These are phyloP conservation scores for Plectus sambesii DNA, from an alignment of 1,140 invertebrate genomes.

Conservation along the genomic window DNA sequence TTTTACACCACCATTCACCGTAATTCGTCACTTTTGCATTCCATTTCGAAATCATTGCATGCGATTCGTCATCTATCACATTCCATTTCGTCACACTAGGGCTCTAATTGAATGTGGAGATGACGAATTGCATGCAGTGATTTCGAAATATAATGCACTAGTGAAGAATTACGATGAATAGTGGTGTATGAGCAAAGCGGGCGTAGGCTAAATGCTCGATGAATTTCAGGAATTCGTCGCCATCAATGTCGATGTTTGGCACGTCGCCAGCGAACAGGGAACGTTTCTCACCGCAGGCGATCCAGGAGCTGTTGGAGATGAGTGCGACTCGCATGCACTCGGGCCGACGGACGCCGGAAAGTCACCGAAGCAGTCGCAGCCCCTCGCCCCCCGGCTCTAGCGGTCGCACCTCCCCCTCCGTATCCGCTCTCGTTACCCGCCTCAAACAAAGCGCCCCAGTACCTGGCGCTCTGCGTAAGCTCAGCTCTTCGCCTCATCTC, in stretches of 20 bases:
- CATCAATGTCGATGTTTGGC: constrained; percentile 43
- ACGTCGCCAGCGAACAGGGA: constrained; percentile 20
- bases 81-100: too few species aligned
- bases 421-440: constrained; percentile 29
- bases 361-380: constrained; percentile 24
- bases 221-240: constrained; percentile 44
- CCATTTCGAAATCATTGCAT: too few species aligned
- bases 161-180: too few species aligned
- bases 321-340: constrained; percentile 26
- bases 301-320: constrained; percentile 41
- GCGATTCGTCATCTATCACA: too few species aligned
- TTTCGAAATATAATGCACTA: too few species aligned
- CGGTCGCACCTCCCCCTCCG: constrained; percentile 28
- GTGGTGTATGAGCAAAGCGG: too few species aligned
- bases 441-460: constrained; percentile 28
- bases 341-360: constrained; percentile 25
- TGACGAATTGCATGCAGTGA: too few species aligned
- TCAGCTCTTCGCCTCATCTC: constrained; percentile 40
- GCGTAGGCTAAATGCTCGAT: too few species aligned
- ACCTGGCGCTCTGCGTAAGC: constrained; percentile 36
- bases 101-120: too few species aligned
- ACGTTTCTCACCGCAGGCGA: constrained; percentile 39
- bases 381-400: constrained; percentile 30
- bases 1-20: too few species aligned
- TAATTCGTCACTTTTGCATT: too few species aligned